These are phyloP conservation scores for Halcyon chelicuti DNA, from an alignment of 2,797 vertebrate genomes.

Conservation along the genomic window DNA sequence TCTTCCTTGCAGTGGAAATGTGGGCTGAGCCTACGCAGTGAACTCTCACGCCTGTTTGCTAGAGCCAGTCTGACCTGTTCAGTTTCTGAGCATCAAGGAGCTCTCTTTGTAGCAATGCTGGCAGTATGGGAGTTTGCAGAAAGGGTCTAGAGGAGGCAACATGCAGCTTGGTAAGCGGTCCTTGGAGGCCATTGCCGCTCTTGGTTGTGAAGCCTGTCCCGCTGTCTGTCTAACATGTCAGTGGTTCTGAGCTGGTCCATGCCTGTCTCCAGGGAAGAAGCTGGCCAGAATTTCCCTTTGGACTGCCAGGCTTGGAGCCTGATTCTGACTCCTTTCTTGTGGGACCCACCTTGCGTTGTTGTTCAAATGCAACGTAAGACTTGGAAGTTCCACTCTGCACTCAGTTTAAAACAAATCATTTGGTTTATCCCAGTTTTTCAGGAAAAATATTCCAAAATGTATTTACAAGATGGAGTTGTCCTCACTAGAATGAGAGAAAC, in stretches of 20 bases:
- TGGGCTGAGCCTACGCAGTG: not conserved
- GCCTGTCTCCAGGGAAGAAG: not conserved
- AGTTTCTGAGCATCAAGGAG: not conserved
- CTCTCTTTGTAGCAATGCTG: not conserved
- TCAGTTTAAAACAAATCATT: not conserved
- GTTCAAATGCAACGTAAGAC: not conserved
- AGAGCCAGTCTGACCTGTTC: not conserved
- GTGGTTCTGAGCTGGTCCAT: not conserved
- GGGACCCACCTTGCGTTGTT: not conserved
- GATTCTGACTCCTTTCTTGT: not conserved
- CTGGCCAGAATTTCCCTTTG: not conserved
- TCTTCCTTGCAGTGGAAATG: no score
- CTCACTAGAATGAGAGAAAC: not conserved
- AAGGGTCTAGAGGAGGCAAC: not conserved
- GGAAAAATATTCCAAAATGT: not conserved
- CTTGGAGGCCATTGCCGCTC: not conserved
- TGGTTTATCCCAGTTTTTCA: not conserved
- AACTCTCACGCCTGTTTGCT: not conserved
- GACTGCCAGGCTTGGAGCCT: not conserved
- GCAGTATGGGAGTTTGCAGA: not conserved
- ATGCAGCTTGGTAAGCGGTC: rapidly evolving
- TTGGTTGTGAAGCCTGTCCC: not conserved
- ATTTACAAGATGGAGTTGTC: not conserved
- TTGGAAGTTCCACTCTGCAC: not conserved
- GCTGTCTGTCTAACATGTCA: not conserved